These are phyloP conservation scores for Muschampia plurimacula DNA, from an alignment of 2,888 invertebrate species.

Conservation along the genomic window DNA sequence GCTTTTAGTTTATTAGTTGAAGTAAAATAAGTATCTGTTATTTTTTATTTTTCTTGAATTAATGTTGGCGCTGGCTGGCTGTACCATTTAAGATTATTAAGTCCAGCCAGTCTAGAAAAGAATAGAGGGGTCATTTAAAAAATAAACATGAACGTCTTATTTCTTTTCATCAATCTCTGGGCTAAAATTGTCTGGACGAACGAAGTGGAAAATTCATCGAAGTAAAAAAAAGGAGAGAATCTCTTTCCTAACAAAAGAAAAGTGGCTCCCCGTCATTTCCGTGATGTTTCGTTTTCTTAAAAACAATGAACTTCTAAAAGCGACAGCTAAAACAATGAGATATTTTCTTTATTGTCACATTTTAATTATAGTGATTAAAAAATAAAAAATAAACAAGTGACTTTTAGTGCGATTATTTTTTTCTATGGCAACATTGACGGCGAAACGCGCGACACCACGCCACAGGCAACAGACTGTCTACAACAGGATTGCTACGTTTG, in stretches of 20 bases:
- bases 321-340: slow-evolving; percentile 40
- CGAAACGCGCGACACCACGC: slow-evolving; percentile 13
- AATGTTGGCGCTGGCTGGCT: slow-evolving; percentile 5
- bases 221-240: slow-evolving; percentile 40
- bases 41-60: slow-evolving; percentile 22
- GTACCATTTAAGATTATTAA: slow-evolving; percentile 36
- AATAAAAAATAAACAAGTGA: slow-evolving; percentile 37
- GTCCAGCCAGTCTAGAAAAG: slow-evolving; percentile 35
- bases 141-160: slow-evolving; percentile 36
- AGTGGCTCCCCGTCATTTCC: slow-evolving; percentile 48
- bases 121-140: slow-evolving; percentile 40
- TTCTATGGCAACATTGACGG: slow-evolving; percentile 36
- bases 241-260: slow-evolving; percentile 49
- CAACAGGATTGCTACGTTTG: no score
- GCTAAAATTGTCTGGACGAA: slow-evolving; percentile 41
- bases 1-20: slow-evolving; percentile 23
- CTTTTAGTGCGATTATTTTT: slow-evolving; percentile 36
- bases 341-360: slow-evolving; percentile 41
- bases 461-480: background rate
- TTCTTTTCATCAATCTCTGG: slow-evolving; percentile 40
- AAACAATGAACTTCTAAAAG: slow-evolving; percentile 50
- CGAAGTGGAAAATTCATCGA: slow-evolving; percentile 46
- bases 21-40: slow-evolving; percentile 9
- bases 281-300: slow-evolving; percentile 54
- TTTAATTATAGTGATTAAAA: slow-evolving; percentile 40